phyloP scores from a whole-genome alignment of 2,888 invertebrate species.

The Leistus spinibarbis region DNA sequence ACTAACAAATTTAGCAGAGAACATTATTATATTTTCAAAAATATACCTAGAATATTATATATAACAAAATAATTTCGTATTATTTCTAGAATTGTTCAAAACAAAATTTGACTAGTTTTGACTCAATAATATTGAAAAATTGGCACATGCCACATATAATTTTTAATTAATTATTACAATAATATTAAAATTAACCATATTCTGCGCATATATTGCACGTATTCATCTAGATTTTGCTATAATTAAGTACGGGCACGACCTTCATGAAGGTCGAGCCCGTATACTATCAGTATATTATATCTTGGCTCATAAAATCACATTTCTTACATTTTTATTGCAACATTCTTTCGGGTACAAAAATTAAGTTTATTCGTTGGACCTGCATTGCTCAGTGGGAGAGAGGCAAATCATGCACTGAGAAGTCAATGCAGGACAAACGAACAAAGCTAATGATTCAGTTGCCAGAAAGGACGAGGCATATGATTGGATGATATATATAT shows the following conservation, averaged over 20 bases:
- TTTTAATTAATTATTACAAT: not conserved
- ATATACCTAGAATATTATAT: not conserved
- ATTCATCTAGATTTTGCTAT: not conserved
- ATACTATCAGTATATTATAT: not conserved
- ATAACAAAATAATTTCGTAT: not conserved
- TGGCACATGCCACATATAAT: not conserved
- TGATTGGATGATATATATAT: too few relatives aligned
- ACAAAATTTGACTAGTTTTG: not conserved
- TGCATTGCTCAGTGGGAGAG: too few relatives aligned
- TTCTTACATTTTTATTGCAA: too few relatives aligned
- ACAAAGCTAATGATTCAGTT: too few relatives aligned
- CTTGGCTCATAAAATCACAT: not conserved
- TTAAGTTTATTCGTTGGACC: too few relatives aligned
- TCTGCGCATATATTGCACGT: not conserved
- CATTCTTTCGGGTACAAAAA: too few relatives aligned
- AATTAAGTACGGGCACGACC: too few relatives aligned
- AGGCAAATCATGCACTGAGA: too few relatives aligned
- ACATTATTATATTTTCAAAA: not conserved
- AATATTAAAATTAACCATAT: not conserved
- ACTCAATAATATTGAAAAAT: not conserved
- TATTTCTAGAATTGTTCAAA: not conserved
- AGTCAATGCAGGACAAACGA: too few relatives aligned
- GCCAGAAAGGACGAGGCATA: too few relatives aligned
- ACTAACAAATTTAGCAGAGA: too few relatives aligned
- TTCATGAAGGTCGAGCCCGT: too few relatives aligned